Base-by-base conservation (phyloP, 1,140 invertebrate genomes). In the Lucilia cuprina region DNA sequence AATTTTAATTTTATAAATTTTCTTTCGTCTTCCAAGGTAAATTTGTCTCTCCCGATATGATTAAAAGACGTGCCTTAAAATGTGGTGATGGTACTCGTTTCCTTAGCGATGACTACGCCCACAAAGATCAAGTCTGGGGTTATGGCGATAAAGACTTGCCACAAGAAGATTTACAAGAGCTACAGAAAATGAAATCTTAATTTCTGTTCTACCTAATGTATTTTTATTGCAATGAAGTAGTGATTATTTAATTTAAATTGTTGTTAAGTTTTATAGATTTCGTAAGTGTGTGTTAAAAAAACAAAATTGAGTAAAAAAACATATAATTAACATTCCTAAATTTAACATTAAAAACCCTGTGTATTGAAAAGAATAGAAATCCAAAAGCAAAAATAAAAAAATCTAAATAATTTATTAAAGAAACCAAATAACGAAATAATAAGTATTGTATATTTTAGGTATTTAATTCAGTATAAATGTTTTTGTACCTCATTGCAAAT, bases 51-150 rank as follows among this genome's bases (percentile, higher is more conserved):
- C 87, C 92, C 0, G 89, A 92, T 17, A 95, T 96, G 94, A 92
- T 96, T 0, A 86, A 90, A 12, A 92, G 93, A 21, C 91, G 94
- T 70, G 94, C 94, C 0, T 86, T 91, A 2, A 93, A 94, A 85
- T 92, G 91, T 60, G 95, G 95, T 1, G 95, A 96, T 86, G 95
- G 95, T 0, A 93, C 87, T 12, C 89, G 90, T 9, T 91, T 89
- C 70, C 84, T 91, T 5, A 86, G 82, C 83, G 88, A 90, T 74
- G 90, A 89, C 50, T 86, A 85, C 17, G 88, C 88, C 8, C 91
- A 91, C 77, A 88, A 90, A 83, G 87, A 90, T 85, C 86, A 88
- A 34, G 88, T 93, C 0, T 94, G 93, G 93, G 94, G 93, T 34
- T 93, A 93, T 85, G 94, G 93, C 0, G 93, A 94, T 87, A 85